phyloP scores from a whole-genome alignment of 2,797 vertebrate species.

The Gadopsis bispinosus region DNA sequence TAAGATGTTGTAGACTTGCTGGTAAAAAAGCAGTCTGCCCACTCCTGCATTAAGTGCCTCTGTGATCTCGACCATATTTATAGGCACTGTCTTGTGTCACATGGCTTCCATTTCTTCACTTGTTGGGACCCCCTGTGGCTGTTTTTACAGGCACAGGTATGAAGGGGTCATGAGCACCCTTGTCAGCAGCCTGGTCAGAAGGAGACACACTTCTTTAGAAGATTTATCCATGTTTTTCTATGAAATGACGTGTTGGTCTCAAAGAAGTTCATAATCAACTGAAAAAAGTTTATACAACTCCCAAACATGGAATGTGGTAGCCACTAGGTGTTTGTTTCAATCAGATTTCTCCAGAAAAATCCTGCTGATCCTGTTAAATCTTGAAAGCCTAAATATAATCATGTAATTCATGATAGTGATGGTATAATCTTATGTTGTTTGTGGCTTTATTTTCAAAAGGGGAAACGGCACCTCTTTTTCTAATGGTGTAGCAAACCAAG shows the following conservation, averaged over 20 bases:
- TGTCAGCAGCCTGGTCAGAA: slow-evolving; percentile 63
- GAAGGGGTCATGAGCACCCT: slow-evolving; percentile 81
- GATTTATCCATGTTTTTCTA: background rate
- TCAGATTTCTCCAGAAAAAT: background rate
- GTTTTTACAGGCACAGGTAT: slow-evolving; percentile 87
- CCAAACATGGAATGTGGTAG: background rate
- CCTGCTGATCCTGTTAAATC: background rate
- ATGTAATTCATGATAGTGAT: background rate
- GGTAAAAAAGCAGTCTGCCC: slow-evolving; percentile 85
- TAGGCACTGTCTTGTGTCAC: slow-evolving; percentile 87
- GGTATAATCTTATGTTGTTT: background rate
- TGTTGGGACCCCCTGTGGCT: slow-evolving; percentile 83
- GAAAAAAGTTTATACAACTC: background rate
- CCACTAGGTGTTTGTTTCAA: background rate
- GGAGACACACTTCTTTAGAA: background rate
- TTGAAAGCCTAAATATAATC: background rate
- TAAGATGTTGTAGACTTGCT: slow-evolving; percentile 87
- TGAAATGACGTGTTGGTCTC: slow-evolving; percentile 2
- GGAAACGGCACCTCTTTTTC: background rate
- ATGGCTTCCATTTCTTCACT: slow-evolving; percentile 89
- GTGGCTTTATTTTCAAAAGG: slow-evolving; percentile 2
- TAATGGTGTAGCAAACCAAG: background rate
- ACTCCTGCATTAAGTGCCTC: slow-evolving; percentile 83
- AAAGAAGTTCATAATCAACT: background rate
- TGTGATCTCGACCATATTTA: slow-evolving; percentile 89